Base-by-base conservation (phyloP, 1,140 invertebrate species). In the Pseudomyrmex pallidus region DNA sequence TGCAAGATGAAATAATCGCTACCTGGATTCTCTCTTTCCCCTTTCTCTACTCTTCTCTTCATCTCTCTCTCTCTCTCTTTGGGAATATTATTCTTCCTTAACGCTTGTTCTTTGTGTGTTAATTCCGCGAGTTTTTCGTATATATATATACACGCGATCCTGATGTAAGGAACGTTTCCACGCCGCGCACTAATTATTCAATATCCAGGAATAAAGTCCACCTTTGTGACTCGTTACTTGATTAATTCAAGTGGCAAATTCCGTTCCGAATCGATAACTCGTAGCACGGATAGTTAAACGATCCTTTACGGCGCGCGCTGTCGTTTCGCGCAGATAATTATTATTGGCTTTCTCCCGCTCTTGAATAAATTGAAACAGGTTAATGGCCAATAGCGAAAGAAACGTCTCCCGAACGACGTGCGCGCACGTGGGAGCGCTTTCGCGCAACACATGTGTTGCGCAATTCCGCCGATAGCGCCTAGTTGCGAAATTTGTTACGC, bases 221-320 rank as follows among this genome's bases (percentile, higher is more conserved):
- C 85, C 82, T 87, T 87, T 80, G 82, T 64, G 85, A 86, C 70
- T 84, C 56, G 85, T 87, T 87, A 67, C 35, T 54, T 87, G 61
- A 87, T 83, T 87, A 87, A 87, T 87, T 87, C 85, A 87, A 84
- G 85, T 57, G 62, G 57, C 82, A 59, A 84, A 77, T 70, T 59
- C 20, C 46, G 22, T 3, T 68, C 17, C 25, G 54, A 87, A 85
- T 87, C 86, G 64, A 87, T 87, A 87, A 84, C 48, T 77, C 68
- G 46, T 83, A 35, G 54, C 46, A 78, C 62, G 80, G 67, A 84
- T 87, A 83, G 66, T 84, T 87, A 56, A 80, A 62, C 50, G 48
- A 64, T 50, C 74, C 25, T 84, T 82, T 57, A 80, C 54, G 64
- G 61, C 17, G 50, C 25, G 63, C 35, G 0, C 4, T 20, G 48